These are phyloP conservation scores for Ceratosolen fusciceps DNA, from an alignment of 1,140 invertebrate genomes.

Conservation along the genomic window DNA sequence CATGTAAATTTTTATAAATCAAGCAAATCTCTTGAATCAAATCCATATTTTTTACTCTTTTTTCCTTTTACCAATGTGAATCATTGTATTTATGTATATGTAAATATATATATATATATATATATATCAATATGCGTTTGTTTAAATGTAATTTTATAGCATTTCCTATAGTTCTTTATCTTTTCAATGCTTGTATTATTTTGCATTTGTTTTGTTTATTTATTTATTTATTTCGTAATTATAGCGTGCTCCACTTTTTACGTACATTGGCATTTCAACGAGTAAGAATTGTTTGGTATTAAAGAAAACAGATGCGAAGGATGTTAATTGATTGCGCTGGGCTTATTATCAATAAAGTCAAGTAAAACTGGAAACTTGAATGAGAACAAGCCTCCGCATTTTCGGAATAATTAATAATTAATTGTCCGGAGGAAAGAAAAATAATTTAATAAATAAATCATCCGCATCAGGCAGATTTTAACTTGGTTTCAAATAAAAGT, in stretches of 20 bases:
- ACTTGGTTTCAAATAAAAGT: background rate
- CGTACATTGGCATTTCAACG: background rate
- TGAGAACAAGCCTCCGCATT: background rate
- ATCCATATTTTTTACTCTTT: conserved; percentile 11
- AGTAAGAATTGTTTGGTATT: background rate
- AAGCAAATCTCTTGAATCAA: conserved; percentile 28
- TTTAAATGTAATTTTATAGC: too few species aligned
- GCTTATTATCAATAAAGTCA: background rate
- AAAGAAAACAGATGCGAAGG: background rate
- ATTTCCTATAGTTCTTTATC: conserved; percentile 14
- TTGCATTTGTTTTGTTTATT: background rate
- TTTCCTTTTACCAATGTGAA: conserved; percentile 8
- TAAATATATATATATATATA: too few species aligned
- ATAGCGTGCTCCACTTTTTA: conserved; percentile 2
- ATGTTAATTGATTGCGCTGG: background rate
- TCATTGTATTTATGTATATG: conserved; percentile 2
- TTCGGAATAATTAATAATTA: conserved; percentile 7
- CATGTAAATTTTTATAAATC: conserved; percentile 21
- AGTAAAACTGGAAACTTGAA: conserved; percentile 21
- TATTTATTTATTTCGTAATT: background rate
- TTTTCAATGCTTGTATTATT: too few species aligned
- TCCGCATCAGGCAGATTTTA: background rate
- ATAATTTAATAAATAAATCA: background rate
- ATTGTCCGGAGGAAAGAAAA: too few species aligned
- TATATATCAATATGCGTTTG: too few species aligned